phyloP scores from a whole-genome alignment of 2,113 vertebrate species.

The Dermatemys mawii region DNA sequence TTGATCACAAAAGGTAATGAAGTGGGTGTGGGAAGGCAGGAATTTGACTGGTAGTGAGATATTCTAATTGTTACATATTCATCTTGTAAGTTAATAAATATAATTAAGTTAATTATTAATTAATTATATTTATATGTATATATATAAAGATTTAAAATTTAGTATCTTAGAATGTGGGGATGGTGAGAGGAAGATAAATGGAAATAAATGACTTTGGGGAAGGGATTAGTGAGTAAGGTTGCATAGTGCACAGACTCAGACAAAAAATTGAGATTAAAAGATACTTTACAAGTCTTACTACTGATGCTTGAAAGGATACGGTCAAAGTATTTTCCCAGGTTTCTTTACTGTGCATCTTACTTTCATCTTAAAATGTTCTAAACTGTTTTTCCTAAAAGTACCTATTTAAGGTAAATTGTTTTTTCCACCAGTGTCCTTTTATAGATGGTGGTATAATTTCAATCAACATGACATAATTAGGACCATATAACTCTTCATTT shows the following conservation, averaged over 20 bases:
- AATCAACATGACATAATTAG: neutral
- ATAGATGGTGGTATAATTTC: neutral
- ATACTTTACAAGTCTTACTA: neutral
- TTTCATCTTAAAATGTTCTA: neutral
- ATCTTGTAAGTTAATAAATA: neutral
- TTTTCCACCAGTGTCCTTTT: neutral
- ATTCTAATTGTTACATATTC: neutral
- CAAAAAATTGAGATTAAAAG: neutral
- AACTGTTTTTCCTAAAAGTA: neutral
- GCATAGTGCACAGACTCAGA: neutral
- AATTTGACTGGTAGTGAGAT: neutral
- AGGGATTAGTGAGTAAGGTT: neutral
- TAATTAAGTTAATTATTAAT: too few species aligned
- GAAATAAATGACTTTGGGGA: neutral
- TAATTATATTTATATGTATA: neutral
- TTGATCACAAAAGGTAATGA: neutral
- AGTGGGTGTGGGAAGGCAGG: neutral
- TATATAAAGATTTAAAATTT: neutral
- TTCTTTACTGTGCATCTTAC: neutral
- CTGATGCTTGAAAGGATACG: neutral
- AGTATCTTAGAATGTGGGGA: neutral
- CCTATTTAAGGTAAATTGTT: neutral
- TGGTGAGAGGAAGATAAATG: neutral
- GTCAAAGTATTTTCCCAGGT: neutral
- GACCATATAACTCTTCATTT: neutral